Evolutionary conservation across 2,888 invertebrate species (phyloP), one percentile per base, ranked within the genome.

Genomic region (Prenolepis imparis): DNA sequence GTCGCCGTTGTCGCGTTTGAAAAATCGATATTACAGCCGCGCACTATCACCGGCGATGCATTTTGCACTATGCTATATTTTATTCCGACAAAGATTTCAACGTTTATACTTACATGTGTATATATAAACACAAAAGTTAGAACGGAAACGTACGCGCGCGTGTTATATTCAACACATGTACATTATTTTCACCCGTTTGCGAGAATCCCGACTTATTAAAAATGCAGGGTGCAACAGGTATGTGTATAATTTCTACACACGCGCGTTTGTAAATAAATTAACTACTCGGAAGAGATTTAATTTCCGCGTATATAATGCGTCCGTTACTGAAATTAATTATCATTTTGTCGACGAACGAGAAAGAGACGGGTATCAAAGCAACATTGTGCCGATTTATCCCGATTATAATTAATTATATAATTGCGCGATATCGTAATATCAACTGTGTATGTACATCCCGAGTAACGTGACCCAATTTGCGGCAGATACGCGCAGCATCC

Each of bases 151-250:
- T 52, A 52, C 52, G 8, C n/a, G n/a, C 52, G 59, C n/a, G 52
- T n/a, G 59, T 59, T 59, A n/a, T 59, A 24, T 44, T 78, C 70
- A 70, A 36, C 44, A 12, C 28, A n/a, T 24, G 24, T 32, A 12
- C 44, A 24, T 59, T 80, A 80, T 59, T 80, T 80, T 80, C 59
- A 44, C 59, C 52, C 21, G 44, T 59, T 59, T 59, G 32, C 21
- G 11, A 80, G 28, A 48, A 48, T 3, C 5, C 36, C 24, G 44
- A 12, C 21, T 80, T 68, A 70, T 80, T 80, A 78, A 78, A 78
- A 78, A 70, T 21, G 70, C 68, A 59, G n/a, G n/a, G 6, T 44
- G 78, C 78, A 78, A 78, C 78, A 78, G 78, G 78, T 78, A 77
- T 36, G 44, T 36, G 36, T 59, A n/a, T 52, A 70, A 78, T 70